These are phyloP conservation scores for Sebastes diaconus DNA, from an alignment of 2,797 vertebrate species.

Conservation along the genomic window DNA sequence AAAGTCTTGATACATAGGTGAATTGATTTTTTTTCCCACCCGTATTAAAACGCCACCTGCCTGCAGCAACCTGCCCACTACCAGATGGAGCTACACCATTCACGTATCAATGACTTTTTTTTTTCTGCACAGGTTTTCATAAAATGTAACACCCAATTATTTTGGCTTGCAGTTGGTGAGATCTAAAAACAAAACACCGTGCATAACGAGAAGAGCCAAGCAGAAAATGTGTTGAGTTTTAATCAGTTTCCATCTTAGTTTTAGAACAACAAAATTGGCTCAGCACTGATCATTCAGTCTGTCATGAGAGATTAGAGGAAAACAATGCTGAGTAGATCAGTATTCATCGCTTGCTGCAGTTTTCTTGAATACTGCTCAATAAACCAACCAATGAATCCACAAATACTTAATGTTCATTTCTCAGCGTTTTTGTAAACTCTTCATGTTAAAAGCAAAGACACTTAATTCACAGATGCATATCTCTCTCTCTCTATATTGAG, in stretches of 20 bases:
- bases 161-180: no score
- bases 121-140: not conserved
- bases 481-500: not conserved
- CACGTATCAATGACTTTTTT: conserved; percentile 2
- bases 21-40: no score
- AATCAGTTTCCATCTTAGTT: not conserved
- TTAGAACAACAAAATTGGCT: not conserved
- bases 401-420: not conserved
- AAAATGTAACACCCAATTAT: no score
- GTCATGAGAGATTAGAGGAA: not conserved
- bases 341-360: not conserved
- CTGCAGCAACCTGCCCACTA: not conserved
- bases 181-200: not conserved
- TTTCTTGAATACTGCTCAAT: not conserved
- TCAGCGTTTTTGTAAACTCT: not conserved
- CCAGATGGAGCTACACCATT: conserved; percentile 13
- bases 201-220: not conserved
- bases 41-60: no score
- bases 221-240: conserved; percentile 1
- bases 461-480: not conserved
- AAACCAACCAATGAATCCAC: not conserved
- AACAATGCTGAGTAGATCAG: not conserved
- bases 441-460: not conserved
- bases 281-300: not conserved
- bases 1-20: no score